Evolutionary conservation across 1,140 invertebrate genomes (phyloP).

Genomic region (Dendrolimus punctatus): DNA sequence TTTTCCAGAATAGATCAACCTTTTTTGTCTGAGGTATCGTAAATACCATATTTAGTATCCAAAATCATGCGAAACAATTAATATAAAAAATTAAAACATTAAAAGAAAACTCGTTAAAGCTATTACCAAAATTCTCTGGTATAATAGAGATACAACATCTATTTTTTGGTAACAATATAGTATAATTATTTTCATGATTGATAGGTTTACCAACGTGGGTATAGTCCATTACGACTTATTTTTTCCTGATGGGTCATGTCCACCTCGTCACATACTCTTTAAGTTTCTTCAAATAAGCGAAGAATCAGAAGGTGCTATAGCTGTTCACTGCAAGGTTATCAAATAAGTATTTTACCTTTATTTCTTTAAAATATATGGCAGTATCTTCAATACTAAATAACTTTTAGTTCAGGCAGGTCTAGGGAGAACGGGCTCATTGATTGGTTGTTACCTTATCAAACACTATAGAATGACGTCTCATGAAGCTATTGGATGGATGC

Average conservation of each 20-base stretch:
- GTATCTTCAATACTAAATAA: constrained; percentile 27
- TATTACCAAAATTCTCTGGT: too few species aligned
- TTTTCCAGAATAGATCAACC: too few species aligned
- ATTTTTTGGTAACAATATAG: too few species aligned
- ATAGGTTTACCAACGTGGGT: constrained; percentile 89
- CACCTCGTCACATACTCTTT: constrained; percentile 89
- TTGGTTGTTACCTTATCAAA: constrained; percentile 98
- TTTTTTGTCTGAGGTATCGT: too few species aligned
- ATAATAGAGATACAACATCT: too few species aligned
- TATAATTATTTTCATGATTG: constrained; percentile 20
- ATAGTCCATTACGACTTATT: constrained; percentile 97
- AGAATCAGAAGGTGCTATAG: constrained; percentile 82
- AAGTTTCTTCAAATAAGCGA: constrained; percentile 94
- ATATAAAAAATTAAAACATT: too few species aligned
- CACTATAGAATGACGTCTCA: constrained; percentile 94
- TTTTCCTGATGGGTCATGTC: constrained; percentile 96
- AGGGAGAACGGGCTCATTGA: constrained; percentile 96
- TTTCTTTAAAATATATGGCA: constrained; percentile 5
- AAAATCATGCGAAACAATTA: too few species aligned
- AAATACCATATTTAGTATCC: too few species aligned
- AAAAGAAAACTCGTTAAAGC: too few species aligned
- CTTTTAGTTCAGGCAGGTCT: constrained; percentile 85
- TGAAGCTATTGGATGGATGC: constrained; percentile 96
- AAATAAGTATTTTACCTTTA: constrained; percentile 18
- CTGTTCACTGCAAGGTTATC: constrained; percentile 96